phyloP scores from a whole-genome alignment of 53 echinoderm and acorn worm species.

The Hippasteria phrygiana region DNA sequence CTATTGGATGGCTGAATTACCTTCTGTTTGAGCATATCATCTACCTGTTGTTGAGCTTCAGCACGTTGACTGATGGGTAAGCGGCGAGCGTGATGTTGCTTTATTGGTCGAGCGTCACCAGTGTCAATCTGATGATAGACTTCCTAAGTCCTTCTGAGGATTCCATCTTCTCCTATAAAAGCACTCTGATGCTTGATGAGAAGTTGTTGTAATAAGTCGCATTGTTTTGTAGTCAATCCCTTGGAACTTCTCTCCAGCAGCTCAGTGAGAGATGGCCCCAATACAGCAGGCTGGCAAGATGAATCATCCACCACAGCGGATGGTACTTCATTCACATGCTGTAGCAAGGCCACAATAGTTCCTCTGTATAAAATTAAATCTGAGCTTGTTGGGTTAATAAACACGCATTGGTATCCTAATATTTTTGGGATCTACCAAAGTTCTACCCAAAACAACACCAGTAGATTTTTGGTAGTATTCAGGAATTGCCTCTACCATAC shows the following conservation, averaged over 20 bases:
- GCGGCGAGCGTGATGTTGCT: neutral
- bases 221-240: neutral
- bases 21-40: neutral
- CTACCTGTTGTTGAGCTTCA: constrained; percentile 1
- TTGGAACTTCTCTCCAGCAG: neutral
- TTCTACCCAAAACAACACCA: constrained; percentile 1
- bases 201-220: neutral
- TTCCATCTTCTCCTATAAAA: neutral
- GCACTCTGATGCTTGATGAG: neutral
- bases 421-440: neutral
- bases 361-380: neutral
- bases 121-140: neutral
- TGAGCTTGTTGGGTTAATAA: neutral
- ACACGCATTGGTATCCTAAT: neutral
- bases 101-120: constrained; percentile 25
- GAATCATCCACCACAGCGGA: neutral
- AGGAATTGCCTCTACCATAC: neutral
- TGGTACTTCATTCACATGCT: neutral
- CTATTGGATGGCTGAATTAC: no score
- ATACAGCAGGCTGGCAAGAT: no score
- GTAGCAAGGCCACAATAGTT: neutral
- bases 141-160: neutral
- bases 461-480: neutral
- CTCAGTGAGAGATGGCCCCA: neutral
- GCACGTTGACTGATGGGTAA: neutral